Evolutionary conservation across 2,888 invertebrate species (phyloP), one percentile per base, ranked within the genome.

Genomic region (Orthosia gracilis): DNA sequence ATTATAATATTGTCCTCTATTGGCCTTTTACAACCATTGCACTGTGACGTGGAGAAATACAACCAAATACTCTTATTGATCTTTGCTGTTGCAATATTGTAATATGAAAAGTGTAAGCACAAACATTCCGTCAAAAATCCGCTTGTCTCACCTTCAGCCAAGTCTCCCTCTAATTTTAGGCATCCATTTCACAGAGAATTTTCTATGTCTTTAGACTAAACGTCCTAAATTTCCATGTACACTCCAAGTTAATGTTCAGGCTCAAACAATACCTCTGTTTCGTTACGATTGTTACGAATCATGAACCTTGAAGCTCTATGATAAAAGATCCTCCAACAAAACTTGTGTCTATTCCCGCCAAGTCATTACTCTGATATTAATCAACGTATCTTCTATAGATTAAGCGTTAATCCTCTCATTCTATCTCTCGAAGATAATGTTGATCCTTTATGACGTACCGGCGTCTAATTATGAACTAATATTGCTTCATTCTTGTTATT

Each of bases 331-430:
- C 26, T 26, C 3, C 26, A 26, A 26, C 26, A 26, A 26, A 26
- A 3, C 26, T 26, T 26, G 26, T 26, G 26, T 26, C 26, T 26
- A 26, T 26, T 26, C 26, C 26, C 26, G 1, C 1, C 26, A 26
- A 73, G 70, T 85, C 85, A 85, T 67, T 31, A 5, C 45, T 55
- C 18, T 11, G 31, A 73, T 59, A 85, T 85, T 85, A n/a, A n/a
- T n/a, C n/a, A n/a, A 40, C 13, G 31, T 59, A 77, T 75, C 67
- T 79, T 80, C 65, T 74, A 74, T 69, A 74, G 73, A 66, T 57
- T 71, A 55, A 63, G 23, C 64, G 52, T 52, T 83, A 73, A 83
- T 80, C 70, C 72, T 50, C 62, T 57, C 50, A 62, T 54, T 49
- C 62, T 76, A 61, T 72, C 47, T 62, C 40, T 40, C 18, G 61